These are phyloP conservation scores for Ceratosolen fusciceps DNA, from an alignment of 1,140 invertebrate species.

Conservation along the genomic window DNA sequence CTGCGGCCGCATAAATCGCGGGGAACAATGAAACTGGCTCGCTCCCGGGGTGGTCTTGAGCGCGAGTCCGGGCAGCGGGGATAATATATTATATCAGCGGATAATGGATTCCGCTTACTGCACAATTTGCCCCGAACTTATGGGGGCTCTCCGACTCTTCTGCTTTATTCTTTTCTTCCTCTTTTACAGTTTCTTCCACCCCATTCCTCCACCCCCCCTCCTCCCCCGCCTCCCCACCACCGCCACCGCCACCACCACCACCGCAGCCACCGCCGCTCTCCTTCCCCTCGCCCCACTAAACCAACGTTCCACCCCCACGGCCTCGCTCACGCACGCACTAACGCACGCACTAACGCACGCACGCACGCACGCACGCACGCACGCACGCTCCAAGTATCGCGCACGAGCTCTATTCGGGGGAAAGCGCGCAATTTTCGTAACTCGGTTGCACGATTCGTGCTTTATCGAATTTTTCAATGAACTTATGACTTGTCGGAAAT, in stretches of 20 bases:
- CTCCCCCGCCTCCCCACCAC: background rate
- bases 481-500: too few relatives aligned
- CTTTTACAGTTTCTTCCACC: background rate
- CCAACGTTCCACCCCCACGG: background rate
- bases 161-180: background rate
- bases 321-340: too few relatives aligned
- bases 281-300: too few relatives aligned
- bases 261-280: background rate
- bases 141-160: constrained; percentile 39
- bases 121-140: constrained; percentile 51
- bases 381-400: too few relatives aligned
- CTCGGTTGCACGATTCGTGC: too few relatives aligned
- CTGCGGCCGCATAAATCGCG: constrained; percentile 48
- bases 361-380: too few relatives aligned
- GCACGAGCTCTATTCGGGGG: background rate
- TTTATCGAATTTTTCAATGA: too few relatives aligned
- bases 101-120: constrained; percentile 51
- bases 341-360: background rate
- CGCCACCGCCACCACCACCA: background rate
- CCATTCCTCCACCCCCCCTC: background rate
- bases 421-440: background rate
- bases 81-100: constrained; percentile 51
- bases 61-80: constrained; percentile 29
- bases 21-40: constrained; percentile 49
- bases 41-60: constrained; percentile 41